Evolutionary conservation across 2,113 vertebrate genomes (phyloP), one percentile per base, ranked within the genome.

Genomic region (Pelusios castaneus): DNA sequence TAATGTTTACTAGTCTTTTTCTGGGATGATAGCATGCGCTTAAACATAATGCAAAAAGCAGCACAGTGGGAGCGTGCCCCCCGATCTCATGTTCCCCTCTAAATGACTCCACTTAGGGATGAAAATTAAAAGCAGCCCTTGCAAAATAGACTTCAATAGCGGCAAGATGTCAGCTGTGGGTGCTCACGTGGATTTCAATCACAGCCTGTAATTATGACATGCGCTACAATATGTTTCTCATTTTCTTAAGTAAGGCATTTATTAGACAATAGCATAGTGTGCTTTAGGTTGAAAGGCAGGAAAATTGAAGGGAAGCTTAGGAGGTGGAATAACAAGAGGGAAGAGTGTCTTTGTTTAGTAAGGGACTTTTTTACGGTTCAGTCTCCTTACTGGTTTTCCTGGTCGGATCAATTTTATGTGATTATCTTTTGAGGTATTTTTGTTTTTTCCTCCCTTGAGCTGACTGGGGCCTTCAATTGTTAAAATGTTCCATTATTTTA

Each of bases 221-320:
- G 4, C 31, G 38, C 56, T 6, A 9, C 91, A 97, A 97, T 95
- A 7, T 96, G 96, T 49, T 97, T 94, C 97, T 95, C 94, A 10
- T 97, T 94, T 96, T 88, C 93, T 94, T 29, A 70, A 8, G 76
- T 6, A 27, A 89, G 85, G 87, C 82, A 70, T 60, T 60, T 91
- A n/a, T 2, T 38, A 96, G 89, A 97, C 96, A 97, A 94, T 83
- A 90, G 81, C 49, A 82, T 89, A 97, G 96, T 95, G 95, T 97
- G 95, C 77, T 45, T 91, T 77, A 3, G 41, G n/a, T 88, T 27
- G 12, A 77, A 45, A 55, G 24, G 85, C 89, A 73, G 41, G 52
- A 55, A 67, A 49, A 67, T 67, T 49, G 60, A 45, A 47, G 10
- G 19, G 22, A 63, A 24, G 45, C 41, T 83, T 34, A n/a, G 38